phyloP scores from a whole-genome alignment of 2,888 invertebrate species.

The Gonocerus acuteangulatus region DNA sequence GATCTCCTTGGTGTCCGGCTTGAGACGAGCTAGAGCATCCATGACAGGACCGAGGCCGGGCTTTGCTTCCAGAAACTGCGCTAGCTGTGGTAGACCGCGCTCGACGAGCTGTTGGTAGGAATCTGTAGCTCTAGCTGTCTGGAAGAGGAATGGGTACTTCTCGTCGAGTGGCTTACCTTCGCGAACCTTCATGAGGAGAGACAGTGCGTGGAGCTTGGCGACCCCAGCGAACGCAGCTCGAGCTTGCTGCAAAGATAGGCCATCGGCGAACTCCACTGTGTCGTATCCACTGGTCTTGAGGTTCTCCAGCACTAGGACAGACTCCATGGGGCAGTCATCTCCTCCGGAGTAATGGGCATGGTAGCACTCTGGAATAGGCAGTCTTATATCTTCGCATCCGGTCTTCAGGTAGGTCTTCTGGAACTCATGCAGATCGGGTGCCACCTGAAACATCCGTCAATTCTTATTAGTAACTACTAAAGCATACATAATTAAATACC shows the following conservation, averaged over 20 bases:
- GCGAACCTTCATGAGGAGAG: conserved; percentile 53
- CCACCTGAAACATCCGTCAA: conserved; percentile 55
- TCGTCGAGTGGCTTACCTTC: conserved; percentile 47
- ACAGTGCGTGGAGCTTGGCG: conserved; percentile 64
- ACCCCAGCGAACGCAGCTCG: conserved; percentile 63
- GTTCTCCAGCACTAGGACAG: conserved; percentile 66
- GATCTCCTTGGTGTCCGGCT: conserved; percentile 62
- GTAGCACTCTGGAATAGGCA: conserved; percentile 63
- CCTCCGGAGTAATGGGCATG: conserved; percentile 56
- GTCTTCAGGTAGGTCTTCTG: conserved; percentile 45
- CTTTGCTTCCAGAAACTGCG: conserved; percentile 55
- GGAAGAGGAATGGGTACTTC: conserved; percentile 62
- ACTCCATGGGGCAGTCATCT: conserved; percentile 51
- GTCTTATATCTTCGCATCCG: conserved; percentile 46
- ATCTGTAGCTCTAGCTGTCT: conserved; percentile 68
- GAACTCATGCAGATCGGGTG: conserved; percentile 56
- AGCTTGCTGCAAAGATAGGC: conserved; percentile 57
- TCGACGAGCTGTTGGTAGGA: conserved; percentile 72
- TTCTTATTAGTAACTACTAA: too few species aligned
- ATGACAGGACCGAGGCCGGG: conserved; percentile 56
- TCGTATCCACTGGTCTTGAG: conserved; percentile 55
- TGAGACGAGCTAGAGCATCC: conserved; percentile 52
- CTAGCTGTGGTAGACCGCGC: conserved; percentile 61
- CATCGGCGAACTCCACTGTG: conserved; percentile 61
- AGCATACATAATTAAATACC: too few species aligned